Evolutionary conservation across 2,888 invertebrate species (phyloP), one percentile per base, ranked within the genome.

Genomic region (Notocelia uddmanniana): DNA sequence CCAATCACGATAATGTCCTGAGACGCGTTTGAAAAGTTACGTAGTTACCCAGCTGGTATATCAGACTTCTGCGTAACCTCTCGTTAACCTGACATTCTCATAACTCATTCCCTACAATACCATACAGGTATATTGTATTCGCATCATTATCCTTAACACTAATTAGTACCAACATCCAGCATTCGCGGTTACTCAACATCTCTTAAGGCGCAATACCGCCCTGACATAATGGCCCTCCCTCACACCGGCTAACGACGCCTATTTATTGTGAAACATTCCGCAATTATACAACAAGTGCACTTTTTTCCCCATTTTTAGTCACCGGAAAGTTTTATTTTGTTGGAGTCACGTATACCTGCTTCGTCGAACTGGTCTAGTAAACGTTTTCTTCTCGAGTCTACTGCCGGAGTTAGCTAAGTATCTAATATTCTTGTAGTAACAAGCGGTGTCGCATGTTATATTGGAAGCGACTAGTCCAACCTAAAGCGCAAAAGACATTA

Each of bases 201-300:
- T 72, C 62, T 71, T 71, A 60, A 66, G 59, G 54, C 54, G 74
- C 78, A 77, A 76, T 80, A 78, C 60, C 31, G 75, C 70, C 75
- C 78, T 74, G 78, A 57, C 76, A 78, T 85, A 85, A 86, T 83
- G 79, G 80, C 78, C 75, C 85, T 83, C 78, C 75, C 85, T 83
- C 79, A 76, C 77, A 76, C 77, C 62, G 74, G 76, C 76, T 89
- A 89, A 89, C 83, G 89, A 87, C 82, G 78, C 82, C 85, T 83
- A 85, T 85, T 88, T 87, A 83, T 81, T 84, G 81, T 82, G 81
- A 81, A 79, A 78, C 76, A 73, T 74, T 71, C 76, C 66, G 74
- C 67, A 76, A 75, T 74, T 74, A 78, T 69, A 74, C 55, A 18
- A 64, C 41, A 68, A 70, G 41, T 60, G 69, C 71, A 52, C 34